These are phyloP conservation scores for Drosophila mauritiana DNA, from an alignment of 1,140 invertebrate genomes.

Conservation along the genomic window DNA sequence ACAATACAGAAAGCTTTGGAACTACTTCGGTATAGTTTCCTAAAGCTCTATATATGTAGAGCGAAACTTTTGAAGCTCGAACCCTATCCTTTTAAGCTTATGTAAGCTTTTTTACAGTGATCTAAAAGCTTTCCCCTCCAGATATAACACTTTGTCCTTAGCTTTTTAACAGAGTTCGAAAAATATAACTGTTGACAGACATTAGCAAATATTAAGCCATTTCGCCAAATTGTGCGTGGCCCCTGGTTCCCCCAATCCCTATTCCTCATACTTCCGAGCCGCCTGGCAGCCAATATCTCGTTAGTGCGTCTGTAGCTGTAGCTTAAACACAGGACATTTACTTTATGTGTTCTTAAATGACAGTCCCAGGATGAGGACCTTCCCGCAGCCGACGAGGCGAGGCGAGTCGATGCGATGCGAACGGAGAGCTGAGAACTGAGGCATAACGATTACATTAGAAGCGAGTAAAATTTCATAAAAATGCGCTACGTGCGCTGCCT, in stretches of 20 bases:
- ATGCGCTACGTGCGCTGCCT: slow-evolving; percentile 72
- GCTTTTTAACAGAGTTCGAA: slow-evolving; percentile 16
- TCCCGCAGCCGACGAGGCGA: slow-evolving; percentile 4
- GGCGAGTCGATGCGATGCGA: no score
- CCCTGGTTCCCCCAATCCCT: neutral
- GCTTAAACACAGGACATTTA: slow-evolving; percentile 76
- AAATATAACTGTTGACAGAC: slow-evolving; percentile 16
- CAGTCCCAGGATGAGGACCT: slow-evolving; percentile 36
- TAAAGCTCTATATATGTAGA: neutral
- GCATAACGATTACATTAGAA: slow-evolving; percentile 77
- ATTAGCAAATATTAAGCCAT: slow-evolving; percentile 26
- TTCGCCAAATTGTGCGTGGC: slow-evolving; percentile 49
- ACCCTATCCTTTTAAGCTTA: neutral
- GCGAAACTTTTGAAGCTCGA: neutral
- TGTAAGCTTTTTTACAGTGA: neutral
- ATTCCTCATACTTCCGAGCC: neutral
- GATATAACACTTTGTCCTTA: slow-evolving; percentile 6
- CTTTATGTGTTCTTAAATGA: slow-evolving; percentile 77
- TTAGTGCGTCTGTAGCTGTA: slow-evolving; percentile 49
- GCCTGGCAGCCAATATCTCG: slow-evolving; percentile 42
- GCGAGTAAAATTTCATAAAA: slow-evolving; percentile 79
- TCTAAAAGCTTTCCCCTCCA: neutral
- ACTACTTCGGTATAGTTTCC: no score
- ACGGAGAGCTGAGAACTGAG: slow-evolving; percentile 18
- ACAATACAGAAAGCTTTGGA: neutral